A percentile compares a stretch with the other conserved stretches of the same genome.
Conservation (phyloP, 2,797 vertebrate species). For the Pampus argenteus region DNA sequence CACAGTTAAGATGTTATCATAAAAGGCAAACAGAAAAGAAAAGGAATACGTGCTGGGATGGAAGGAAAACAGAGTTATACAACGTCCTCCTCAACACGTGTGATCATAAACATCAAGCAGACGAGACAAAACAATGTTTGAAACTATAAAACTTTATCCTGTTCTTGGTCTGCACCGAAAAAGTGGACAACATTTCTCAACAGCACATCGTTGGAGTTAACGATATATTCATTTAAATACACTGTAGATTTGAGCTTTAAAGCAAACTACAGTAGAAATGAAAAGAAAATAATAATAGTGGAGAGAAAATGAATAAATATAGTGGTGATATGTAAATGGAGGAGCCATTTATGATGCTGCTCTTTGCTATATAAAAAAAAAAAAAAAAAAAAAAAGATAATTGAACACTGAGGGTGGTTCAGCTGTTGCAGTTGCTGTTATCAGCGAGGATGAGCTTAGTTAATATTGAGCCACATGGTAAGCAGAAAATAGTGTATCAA, state of each 20-base stretch:
- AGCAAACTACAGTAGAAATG: background rate
- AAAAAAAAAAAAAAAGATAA: background rate
- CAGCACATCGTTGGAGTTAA: constrained; percentile 2
- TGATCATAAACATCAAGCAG: too few species aligned
- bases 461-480: constrained; percentile 15
- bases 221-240: background rate
- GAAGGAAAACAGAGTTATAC: too few species aligned
- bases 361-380: constrained; percentile 17
- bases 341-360: constrained; percentile 14
- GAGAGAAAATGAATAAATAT: constrained; percentile 4
- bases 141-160: background rate
- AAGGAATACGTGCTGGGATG: too few species aligned
- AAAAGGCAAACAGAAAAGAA: too few species aligned
- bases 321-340: constrained; percentile 5
- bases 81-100: too few species aligned
- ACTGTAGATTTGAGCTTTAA: background rate
- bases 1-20: background rate
- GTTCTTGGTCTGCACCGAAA: background rate
- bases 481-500: constrained; percentile 1
- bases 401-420: constrained; percentile 6
- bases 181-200: background rate
- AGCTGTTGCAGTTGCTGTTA: background rate
- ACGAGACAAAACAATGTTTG: too few species aligned
- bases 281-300: background rate
- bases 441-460: constrained; percentile 5